Conservation (phyloP, 2,113 vertebrate species). For the Microcebus griseorufus region DNA sequence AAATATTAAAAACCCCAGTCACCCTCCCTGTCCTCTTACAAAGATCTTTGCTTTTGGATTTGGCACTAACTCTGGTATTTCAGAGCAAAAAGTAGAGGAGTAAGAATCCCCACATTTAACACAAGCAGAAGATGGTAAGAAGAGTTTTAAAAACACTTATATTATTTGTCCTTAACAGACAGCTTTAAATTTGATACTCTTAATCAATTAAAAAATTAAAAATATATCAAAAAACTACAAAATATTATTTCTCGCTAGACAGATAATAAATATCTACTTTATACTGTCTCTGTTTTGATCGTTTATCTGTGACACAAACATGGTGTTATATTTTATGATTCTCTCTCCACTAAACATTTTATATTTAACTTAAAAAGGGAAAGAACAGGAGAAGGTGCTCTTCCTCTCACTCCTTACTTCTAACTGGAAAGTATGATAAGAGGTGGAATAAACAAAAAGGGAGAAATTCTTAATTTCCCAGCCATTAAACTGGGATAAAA, state of each 20-base stretch:
- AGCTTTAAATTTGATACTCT: slow-evolving; percentile 3
- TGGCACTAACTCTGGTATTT: neutral
- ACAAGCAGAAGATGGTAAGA: neutral
- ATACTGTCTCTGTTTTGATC: neutral
- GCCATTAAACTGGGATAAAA: neutral
- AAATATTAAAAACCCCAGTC: neutral
- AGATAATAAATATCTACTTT: neutral
- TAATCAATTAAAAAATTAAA: slow-evolving; percentile 38
- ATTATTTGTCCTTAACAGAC: neutral
- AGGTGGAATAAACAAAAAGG: neutral
- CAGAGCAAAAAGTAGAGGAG: neutral
- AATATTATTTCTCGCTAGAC: slow-evolving; percentile 1
- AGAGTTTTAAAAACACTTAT: neutral
- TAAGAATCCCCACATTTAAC: slow-evolving; percentile 12
- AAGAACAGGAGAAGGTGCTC: neutral
- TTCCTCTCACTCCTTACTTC: neutral
- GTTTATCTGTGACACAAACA: neutral
- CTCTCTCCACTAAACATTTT: slow-evolving; percentile 7
- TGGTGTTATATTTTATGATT: neutral
- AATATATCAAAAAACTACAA: neutral
- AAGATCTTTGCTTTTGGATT: neutral
- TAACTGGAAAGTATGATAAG: neutral
- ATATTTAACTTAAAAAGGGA: slow-evolving; percentile 12
- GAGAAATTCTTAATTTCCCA: neutral
- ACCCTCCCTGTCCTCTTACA: neutral